phyloP scores from a whole-genome alignment of 2,113 vertebrate species.

The Enhydra lutris region DNA sequence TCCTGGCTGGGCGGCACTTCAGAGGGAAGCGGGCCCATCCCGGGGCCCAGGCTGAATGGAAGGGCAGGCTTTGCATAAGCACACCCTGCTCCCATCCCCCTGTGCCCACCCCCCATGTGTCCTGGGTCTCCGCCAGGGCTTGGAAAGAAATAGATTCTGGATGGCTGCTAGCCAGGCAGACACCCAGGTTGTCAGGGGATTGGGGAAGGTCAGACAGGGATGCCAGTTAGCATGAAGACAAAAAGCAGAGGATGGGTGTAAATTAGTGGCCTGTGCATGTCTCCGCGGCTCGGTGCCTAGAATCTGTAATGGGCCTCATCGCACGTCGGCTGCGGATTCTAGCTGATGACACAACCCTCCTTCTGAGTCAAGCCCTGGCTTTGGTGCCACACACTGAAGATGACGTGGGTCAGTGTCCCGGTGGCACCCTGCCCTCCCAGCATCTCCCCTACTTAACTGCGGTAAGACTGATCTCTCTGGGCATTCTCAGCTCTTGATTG shows the following conservation, averaged over 20 bases:
- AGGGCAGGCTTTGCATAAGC: slow-evolving; percentile 38
- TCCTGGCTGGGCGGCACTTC: slow-evolving; percentile 76
- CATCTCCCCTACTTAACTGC: neutral
- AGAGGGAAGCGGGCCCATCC: slow-evolving; percentile 62
- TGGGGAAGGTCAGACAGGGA: slow-evolving; percentile 65
- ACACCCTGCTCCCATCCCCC: neutral
- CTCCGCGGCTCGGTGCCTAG: slow-evolving; percentile 58
- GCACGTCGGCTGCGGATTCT: neutral
- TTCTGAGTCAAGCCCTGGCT: neutral
- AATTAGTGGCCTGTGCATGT: slow-evolving; percentile 23
- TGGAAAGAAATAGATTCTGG: slow-evolving; percentile 48
- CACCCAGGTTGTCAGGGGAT: slow-evolving; percentile 65
- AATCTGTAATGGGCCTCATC: slow-evolving; percentile 34
- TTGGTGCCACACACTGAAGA: neutral
- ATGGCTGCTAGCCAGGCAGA: slow-evolving; percentile 68
- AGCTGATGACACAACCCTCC: neutral
- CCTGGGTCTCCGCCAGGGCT: slow-evolving; percentile 49
- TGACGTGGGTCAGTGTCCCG: neutral
- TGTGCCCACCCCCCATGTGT: neutral
- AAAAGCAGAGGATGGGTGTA: neutral
- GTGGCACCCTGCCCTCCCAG: neutral
- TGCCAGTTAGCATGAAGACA: slow-evolving; percentile 43
- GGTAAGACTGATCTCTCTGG: rapidly evolving
- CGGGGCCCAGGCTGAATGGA: slow-evolving; percentile 1
- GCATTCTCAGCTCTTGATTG: neutral